Evolutionary conservation across 92 coral and sea anemone species (phyloP).

Genomic region (Epizoanthus scotinus): DNA sequence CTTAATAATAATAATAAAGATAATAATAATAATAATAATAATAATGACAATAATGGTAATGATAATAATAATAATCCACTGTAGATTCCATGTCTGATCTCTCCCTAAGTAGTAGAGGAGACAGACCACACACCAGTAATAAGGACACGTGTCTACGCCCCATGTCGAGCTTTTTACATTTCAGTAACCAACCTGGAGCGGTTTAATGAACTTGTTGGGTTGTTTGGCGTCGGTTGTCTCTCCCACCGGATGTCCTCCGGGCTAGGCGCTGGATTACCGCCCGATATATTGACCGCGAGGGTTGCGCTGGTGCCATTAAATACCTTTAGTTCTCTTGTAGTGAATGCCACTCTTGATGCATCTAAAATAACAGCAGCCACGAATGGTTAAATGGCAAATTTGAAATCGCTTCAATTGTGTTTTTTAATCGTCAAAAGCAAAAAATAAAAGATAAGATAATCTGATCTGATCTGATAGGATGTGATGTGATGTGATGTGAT

Average conservation of each 20-base stretch:
- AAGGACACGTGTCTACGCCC: too few relatives aligned
- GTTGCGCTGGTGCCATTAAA: constrained; percentile 12
- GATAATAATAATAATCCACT: too few relatives aligned
- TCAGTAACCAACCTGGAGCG: constrained; percentile 21
- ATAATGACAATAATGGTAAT: too few relatives aligned
- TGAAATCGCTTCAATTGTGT: background rate
- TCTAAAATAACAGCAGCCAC: background rate
- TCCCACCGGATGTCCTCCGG: constrained; percentile 30
- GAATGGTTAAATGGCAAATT: background rate
- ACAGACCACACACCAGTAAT: too few relatives aligned
- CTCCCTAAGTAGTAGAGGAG: too few relatives aligned
- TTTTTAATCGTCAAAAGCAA: background rate
- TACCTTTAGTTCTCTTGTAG: constrained; percentile 3
- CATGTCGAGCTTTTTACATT: too few relatives aligned
- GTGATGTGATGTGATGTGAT: too few relatives aligned
- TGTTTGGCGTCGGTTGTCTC: background rate
- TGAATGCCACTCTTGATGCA: constrained; percentile 19
- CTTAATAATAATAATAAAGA: too few relatives aligned
- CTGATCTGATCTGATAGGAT: too few relatives aligned
- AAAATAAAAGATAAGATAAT: background rate
- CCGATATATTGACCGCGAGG: constrained; percentile 25
- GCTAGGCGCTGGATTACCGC: constrained; percentile 34
- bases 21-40: too few relatives aligned
- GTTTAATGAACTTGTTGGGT: background rate
- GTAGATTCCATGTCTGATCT: too few relatives aligned